Percentiles rank a stretch among this genome's conserved stretches.
phyloP scores from a whole-genome alignment of 2,113 vertebrate species.

The Alosa alosa region DNA sequence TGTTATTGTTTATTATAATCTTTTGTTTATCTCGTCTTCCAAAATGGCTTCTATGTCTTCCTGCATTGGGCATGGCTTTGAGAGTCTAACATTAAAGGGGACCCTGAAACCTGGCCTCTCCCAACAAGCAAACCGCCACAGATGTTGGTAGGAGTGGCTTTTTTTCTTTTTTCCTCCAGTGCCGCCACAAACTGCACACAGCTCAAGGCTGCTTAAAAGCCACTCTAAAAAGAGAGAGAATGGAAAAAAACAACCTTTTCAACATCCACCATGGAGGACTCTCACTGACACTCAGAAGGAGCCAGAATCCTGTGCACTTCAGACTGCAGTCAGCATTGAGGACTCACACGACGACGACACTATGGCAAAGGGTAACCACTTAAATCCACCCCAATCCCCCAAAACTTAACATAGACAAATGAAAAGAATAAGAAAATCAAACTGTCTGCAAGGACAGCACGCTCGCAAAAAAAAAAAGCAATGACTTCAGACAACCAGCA shows the following conservation, averaged over 20 bases:
- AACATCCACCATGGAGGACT: background rate
- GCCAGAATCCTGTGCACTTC: slow-evolving; percentile 6
- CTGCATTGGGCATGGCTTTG: slow-evolving; percentile 27
- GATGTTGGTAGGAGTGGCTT: background rate
- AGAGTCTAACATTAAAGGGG: slow-evolving; percentile 4
- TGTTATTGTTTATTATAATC: slow-evolving; percentile 19
- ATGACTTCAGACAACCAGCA: slow-evolving; percentile 21
- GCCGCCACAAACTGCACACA: background rate
- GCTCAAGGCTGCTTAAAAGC: slow-evolving; percentile 4
- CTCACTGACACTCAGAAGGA: background rate
- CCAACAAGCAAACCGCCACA: background rate
- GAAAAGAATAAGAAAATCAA: background rate
- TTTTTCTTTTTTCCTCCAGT: background rate
- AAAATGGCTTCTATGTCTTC: slow-evolving; percentile 47
- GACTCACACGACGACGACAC: background rate
- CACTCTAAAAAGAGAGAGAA: background rate
- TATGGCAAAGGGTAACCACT: background rate
- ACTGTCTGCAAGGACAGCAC: background rate
- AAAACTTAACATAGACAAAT: background rate
- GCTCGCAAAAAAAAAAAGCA: slow-evolving; percentile 2
- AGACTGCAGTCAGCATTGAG: background rate
- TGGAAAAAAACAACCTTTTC: background rate
- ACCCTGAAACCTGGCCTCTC: slow-evolving; percentile 15
- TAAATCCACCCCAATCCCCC: background rate
- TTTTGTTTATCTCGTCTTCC: slow-evolving; percentile 63